phyloP scores from a whole-genome alignment of 2,113 vertebrate genomes.

The Neoarius graeffei region DNA sequence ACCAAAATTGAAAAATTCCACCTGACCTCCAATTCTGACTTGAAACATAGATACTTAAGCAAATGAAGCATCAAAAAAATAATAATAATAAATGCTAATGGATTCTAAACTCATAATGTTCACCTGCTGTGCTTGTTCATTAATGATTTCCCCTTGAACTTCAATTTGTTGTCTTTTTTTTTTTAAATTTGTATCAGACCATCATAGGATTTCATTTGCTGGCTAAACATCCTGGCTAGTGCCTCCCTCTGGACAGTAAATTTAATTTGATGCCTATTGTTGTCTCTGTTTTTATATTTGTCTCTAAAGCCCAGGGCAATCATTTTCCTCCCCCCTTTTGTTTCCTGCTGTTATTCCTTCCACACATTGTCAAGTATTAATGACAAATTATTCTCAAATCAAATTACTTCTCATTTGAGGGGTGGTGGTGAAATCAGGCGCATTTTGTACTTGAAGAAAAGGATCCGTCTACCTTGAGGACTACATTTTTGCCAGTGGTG shows the following conservation, averaged over 20 bases:
- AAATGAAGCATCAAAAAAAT: not conserved
- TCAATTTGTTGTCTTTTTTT: not conserved
- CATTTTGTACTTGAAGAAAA: not conserved
- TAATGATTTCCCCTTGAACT: not conserved
- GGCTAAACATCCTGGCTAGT: constrained; percentile 13
- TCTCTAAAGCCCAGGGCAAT: not conserved
- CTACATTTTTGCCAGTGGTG: not conserved
- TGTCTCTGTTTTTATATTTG: constrained; percentile 46
- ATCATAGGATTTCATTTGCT: constrained; percentile 5
- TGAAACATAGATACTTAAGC: not conserved
- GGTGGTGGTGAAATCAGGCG: not conserved
- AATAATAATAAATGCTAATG: not conserved
- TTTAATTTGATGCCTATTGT: constrained; percentile 29
- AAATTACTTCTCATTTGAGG: not conserved
- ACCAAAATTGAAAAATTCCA: too few species aligned
- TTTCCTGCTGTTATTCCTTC: not conserved
- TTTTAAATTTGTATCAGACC: constrained; percentile 37
- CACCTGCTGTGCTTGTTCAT: not conserved
- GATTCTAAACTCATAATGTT: not conserved
- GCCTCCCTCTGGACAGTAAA: constrained; percentile 32
- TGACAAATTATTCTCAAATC: not conserved
- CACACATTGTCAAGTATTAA: not conserved
- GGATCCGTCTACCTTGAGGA: not conserved
- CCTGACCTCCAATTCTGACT: too few species aligned
- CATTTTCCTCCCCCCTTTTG: not conserved